A percentile compares a stretch with the other conserved stretches of the same genome.
Evolutionary conservation across 2,797 vertebrate species (phyloP).

Genomic region (Rhinella marina): DNA sequence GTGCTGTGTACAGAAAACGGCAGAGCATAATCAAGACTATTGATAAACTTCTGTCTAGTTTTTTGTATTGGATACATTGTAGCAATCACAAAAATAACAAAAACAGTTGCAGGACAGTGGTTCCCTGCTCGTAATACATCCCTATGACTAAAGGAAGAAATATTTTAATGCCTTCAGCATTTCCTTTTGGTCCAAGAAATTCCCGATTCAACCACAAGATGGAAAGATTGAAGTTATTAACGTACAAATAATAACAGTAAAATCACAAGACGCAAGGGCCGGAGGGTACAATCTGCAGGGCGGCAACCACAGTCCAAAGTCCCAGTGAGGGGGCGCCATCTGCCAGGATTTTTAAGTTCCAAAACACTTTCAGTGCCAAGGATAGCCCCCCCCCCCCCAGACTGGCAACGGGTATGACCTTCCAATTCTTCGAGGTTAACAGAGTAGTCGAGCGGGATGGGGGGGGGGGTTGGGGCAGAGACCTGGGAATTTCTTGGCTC

Average conservation of each 20-base stretch:
- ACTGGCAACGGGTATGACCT: neutral
- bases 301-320: neutral
- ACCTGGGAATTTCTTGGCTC: neutral
- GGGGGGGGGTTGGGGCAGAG: no score
- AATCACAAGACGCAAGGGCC: neutral
- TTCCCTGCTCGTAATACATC: neutral
- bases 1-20: neutral
- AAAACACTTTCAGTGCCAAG: neutral
- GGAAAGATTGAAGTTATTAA: conserved; percentile 22
- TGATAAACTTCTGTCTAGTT: neutral
- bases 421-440: neutral
- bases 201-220: neutral
- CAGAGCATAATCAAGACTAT: neutral
- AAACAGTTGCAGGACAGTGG: neutral
- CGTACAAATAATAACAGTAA: neutral
- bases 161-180: conserved; percentile 2
- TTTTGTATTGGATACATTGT: neutral
- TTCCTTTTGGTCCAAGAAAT: neutral
- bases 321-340: neutral
- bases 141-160: neutral
- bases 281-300: neutral
- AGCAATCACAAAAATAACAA: neutral
- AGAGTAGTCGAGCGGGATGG: neutral
- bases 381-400: neutral
- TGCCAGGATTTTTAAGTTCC: neutral